Percentiles rank a stretch among this genome's conserved stretches.
Evolutionary conservation across 2,888 invertebrate species (phyloP).

Genomic region (Drosophila suboccidentalis): DNA sequence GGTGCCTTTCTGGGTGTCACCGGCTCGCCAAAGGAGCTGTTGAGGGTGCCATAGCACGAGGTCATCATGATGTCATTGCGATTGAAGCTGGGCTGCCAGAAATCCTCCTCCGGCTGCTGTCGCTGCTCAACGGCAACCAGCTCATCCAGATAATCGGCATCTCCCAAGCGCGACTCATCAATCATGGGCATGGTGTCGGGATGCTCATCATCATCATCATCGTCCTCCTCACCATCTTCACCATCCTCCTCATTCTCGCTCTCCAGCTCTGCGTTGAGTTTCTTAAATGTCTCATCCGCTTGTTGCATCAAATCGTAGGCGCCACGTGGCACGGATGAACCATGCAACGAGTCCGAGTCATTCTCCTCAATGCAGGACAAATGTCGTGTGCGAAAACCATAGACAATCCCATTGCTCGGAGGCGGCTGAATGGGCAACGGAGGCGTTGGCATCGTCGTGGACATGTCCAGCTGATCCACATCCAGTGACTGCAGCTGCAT

Average conservation of each 20-base stretch:
- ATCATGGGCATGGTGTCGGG: constrained; percentile 83
- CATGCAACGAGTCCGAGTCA: constrained; percentile 84
- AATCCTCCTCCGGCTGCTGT: constrained; percentile 73
- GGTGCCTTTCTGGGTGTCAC: constrained; percentile 59
- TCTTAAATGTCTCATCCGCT: constrained; percentile 83
- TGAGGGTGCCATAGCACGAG: constrained; percentile 85
- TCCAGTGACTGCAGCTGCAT: constrained; percentile 51
- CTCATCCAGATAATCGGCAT: constrained; percentile 83
- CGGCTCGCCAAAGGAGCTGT: constrained; percentile 75
- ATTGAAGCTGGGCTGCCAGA: constrained; percentile 72
- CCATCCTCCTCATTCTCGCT: constrained; percentile 31
- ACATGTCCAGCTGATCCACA: constrained; percentile 47
- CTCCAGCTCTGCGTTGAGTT: constrained; percentile 59
- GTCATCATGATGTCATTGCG: constrained; percentile 85
- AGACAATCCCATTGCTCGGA: constrained; percentile 70
- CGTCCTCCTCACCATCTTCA: constrained; percentile 9
- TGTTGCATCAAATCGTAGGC: constrained; percentile 83
- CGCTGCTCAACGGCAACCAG: constrained; percentile 68
- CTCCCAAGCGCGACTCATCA: constrained; percentile 83
- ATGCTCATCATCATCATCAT: constrained; percentile 16
- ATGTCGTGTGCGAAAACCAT: constrained; percentile 85
- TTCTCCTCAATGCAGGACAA: constrained; percentile 85
- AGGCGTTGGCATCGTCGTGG: constrained; percentile 40
- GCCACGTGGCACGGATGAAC: constrained; percentile 82
- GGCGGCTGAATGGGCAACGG: constrained; percentile 61